A percentile compares a stretch with the other conserved stretches of the same genome.
Evolutionary conservation across 2,113 vertebrate genomes (phyloP).

Genomic region (Chinchilla lanigera): DNA sequence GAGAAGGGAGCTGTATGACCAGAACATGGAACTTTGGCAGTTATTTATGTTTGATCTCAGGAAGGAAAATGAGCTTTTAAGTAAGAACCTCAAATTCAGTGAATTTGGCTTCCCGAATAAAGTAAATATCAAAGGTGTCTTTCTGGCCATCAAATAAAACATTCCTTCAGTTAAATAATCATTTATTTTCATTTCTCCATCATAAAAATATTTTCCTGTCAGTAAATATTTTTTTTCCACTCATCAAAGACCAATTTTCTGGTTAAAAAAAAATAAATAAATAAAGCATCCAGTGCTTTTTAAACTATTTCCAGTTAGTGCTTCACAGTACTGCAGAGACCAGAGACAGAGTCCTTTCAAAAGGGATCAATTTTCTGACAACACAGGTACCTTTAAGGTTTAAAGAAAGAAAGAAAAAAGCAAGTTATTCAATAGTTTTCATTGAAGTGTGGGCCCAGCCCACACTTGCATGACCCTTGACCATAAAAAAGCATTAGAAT

Average conservation of each 20-base stretch:
- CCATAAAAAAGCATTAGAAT: conserved; percentile 13
- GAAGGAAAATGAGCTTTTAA: background rate
- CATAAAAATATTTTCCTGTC: conserved; percentile 69
- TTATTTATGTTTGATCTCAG: conserved; percentile 5
- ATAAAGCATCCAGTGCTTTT: background rate
- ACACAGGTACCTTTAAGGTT: background rate
- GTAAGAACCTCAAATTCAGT: conserved; percentile 21
- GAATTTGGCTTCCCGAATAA: conserved; percentile 55
- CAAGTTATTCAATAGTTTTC: conserved; percentile 47
- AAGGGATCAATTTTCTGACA: conserved; percentile 61
- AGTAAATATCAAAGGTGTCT: conserved; percentile 61
- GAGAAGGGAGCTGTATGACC: background rate
- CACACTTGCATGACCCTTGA: background rate
- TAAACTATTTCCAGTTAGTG: conserved; percentile 34
- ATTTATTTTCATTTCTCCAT: conserved; percentile 49
- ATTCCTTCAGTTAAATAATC: conserved; percentile 54
- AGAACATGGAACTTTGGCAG: background rate
- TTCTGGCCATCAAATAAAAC: conserved; percentile 54
- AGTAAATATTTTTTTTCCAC: conserved; percentile 44
- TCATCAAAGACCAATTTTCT: conserved; percentile 31
- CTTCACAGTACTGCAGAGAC: background rate
- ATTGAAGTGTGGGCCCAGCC: background rate
- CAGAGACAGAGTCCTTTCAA: background rate
- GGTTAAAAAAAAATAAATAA: background rate
- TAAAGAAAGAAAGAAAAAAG: background rate